Evolutionary conservation across 2,888 invertebrate genomes (phyloP), one percentile per base, ranked within the genome.

Genomic region (Eupeodes latifasciatus): DNA sequence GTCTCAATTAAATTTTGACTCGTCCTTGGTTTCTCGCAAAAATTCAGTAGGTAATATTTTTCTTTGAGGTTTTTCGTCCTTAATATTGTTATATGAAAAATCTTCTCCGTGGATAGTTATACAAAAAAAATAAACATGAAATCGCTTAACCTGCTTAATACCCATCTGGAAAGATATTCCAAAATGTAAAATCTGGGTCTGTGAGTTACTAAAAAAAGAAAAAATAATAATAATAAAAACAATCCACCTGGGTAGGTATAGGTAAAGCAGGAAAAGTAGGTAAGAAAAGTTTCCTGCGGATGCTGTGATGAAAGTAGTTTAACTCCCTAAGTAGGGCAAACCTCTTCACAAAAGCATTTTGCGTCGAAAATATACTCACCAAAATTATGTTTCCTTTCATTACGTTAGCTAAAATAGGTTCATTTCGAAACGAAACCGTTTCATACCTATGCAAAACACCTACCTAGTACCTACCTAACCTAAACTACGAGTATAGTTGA

Each of bases 251-350:
- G 10, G 12, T 11, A 36, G 27, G 44, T 27, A 27, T 27, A 27
- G 27, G 27, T 27, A 27, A 27, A 27, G 27, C 27, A 27, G 27
- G 27, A 1, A 40, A 40, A 1, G 40, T 40, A 34, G 49, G 44
- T 27, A 51, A 49, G 49, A 40, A 55, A 69, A 53, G 7, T 69
- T 40, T 53, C 53, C 6, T 6, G 51, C n/a, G 14, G 9, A 40
- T 44, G 40, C 40, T 55, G 57, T 47, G 53, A 47, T 53, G 51
- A 61, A 12, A 69, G 34, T 36, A 67, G 59, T 69, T 61, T 4
- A 62, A 61, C 55, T 16, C 19, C 2, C 9, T 77, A 82, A 82
- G 49, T 82, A 71, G 71, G 77, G 10, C 77, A 82, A 57, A 64
- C 69, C 57, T 36, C 69, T 71, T 51, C 19, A 62, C 55, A 49